Evolutionary conservation across 2,888 invertebrate species (phyloP).

Genomic region (Cataglyphis cursor): DNA sequence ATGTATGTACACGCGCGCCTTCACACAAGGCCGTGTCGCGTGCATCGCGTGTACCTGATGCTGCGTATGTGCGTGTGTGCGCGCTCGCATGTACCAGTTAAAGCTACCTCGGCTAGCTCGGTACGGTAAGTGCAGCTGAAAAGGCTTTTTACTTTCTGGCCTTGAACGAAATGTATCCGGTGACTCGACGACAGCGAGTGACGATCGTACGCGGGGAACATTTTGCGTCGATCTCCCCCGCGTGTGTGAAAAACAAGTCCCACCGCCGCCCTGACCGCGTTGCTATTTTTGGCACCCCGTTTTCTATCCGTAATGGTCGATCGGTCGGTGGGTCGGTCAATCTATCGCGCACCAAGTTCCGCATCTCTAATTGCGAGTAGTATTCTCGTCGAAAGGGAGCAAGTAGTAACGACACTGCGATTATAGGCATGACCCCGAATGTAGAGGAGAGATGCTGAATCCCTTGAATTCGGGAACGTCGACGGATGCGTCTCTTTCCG

Average conservation of each 20-base stretch:
- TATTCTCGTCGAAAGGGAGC: constrained; percentile 36
- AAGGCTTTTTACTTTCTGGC: constrained; percentile 86
- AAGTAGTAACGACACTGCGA: constrained; percentile 46
- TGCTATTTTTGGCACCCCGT: constrained; percentile 64
- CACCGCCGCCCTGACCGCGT: constrained; percentile 55
- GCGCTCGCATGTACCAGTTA: constrained; percentile 75
- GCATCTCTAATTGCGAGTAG: constrained; percentile 49
- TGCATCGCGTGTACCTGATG: constrained; percentile 80
- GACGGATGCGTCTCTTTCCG: background rate
- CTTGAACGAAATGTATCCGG: constrained; percentile 86
- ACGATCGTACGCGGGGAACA: constrained; percentile 59
- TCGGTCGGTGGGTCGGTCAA: constrained; percentile 9
- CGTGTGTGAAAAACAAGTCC: constrained; percentile 61
- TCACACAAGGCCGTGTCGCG: constrained; percentile 65
- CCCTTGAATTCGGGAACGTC: background rate
- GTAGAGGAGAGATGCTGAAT: background rate
- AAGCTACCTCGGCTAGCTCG: constrained; percentile 70
- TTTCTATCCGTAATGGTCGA: constrained; percentile 15
- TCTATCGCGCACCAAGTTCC: constrained; percentile 37
- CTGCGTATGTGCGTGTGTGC: constrained; percentile 54
- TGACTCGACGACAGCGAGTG: constrained; percentile 76
- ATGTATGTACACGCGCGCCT: background rate
- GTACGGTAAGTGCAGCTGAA: constrained; percentile 83
- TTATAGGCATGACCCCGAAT: background rate
- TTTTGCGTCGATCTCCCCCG: constrained; percentile 62